Evolutionary conservation across 2,888 invertebrate genomes (phyloP), one percentile per base, ranked within the genome.

Genomic region (Dioctria rufipes): DNA sequence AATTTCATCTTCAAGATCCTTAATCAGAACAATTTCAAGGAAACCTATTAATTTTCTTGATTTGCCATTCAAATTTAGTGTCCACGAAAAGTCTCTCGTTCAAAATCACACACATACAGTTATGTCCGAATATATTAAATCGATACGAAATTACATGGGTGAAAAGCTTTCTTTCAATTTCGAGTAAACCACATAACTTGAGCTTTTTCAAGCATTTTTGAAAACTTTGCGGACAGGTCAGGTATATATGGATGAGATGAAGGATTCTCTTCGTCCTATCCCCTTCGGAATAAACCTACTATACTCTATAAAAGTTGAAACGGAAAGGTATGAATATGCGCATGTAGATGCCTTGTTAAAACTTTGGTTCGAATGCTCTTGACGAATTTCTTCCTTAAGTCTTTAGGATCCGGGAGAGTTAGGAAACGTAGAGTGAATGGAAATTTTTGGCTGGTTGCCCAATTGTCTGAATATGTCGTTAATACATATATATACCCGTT

Each of bases 151-250:
- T 67, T 46, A 25, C 39, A 37, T 65, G 13, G 67, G 25, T 49
- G 49, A 13, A 46, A 46, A 67, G 67, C 67, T 67, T 67, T 67
- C 25, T 67, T 67, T 46, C 46, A 46, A 25, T 25, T 25, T 25
- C 25, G 25, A 25, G 49, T 13, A 43, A 67, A 67, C 67, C 67
- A 67, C 42, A 46, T 67, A 67, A 46, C 46, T 46, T 46, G 46
- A 67, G 67, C 67, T 67, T 67, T 25, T 67, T 67, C 46, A 46
- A 67, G 67, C 25, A 13, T n/a, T 67, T 67, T 67, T 67, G 67
- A 43, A 67, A 67, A 67, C 43, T 67, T 67, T 67, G 46, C 67
- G 67, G 67, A 67, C 67, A 67, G 67, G 67, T 67, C 67, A 67
- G 67, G 67, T 43, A 67, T 67, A 43, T 42, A 46, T 42, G 25